Evolutionary conservation across 2,113 vertebrate genomes (phyloP), one percentile per base, ranked within the genome.

Genomic region (Labeo rohita): DNA sequence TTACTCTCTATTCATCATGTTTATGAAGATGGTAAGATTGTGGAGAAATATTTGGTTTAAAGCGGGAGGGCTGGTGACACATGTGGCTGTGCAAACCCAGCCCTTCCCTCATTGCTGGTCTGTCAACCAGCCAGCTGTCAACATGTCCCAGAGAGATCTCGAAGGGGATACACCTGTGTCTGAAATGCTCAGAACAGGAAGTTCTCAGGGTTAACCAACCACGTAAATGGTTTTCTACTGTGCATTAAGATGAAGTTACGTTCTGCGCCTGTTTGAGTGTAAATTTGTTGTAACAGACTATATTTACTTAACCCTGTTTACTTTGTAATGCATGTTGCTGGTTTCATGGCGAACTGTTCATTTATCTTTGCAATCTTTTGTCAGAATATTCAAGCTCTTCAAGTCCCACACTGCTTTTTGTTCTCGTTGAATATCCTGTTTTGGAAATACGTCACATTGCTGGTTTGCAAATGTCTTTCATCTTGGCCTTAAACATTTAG

Each of bases 151-250:
- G 6, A 50, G 87, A 84, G 76, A 76, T 77, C 75, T 80, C 66
- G 77, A 8, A 88, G 73, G 84, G 90, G 88, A 91, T 87, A 87
- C 90, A 89, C 87, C 87, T 90, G 87, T 63, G 77, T 86, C 36
- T 74, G 39, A 80, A 47, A 49, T 2, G 21, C 39, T 68, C 56
- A 39, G 36, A 50, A 74, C 83, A 87, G 88, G 90, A 91, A 86
- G 72, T 88, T 80, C 61, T 80, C 63, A 87, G 47, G 56, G 18
- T 54, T 52, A 59, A 23, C 36, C 83, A 79, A 82, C 21, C 43
- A 80, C 45, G n/a, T 11, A 65, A 18, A 3, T 1, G 6, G 3
- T 23, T n/a, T 18, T 80, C 75, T 56, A 28, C 28, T 0, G 12
- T 9, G 11, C 23, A 10, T 65, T 80, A 52, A 11, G 61, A 13